Conservation (phyloP, 2,113 vertebrate species). For the Sinosuthora webbiana region DNA sequence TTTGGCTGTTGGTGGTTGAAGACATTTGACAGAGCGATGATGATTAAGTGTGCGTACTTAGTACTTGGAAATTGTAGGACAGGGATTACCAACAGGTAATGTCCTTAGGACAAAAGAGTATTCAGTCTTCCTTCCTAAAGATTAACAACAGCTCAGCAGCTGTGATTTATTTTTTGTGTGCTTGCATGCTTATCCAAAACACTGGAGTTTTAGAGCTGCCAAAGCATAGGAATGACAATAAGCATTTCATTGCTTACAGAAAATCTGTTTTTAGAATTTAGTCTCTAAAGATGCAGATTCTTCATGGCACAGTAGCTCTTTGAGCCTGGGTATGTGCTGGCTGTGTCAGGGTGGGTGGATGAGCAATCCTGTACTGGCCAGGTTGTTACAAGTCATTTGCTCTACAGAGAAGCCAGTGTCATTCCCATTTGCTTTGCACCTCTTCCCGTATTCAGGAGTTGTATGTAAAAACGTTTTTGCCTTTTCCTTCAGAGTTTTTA, state of each 20-base stretch:
- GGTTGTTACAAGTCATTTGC: not conserved
- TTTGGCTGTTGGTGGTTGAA: not conserved
- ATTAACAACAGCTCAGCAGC: constrained; percentile 12
- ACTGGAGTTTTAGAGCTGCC: not conserved
- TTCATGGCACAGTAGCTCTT: not conserved
- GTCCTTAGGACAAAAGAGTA: not conserved
- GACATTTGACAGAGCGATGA: not conserved
- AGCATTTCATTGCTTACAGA: not conserved
- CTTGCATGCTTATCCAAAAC: not conserved
- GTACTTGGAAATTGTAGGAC: constrained; percentile 2
- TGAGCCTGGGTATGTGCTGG: not conserved
- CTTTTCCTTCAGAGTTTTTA: not conserved
- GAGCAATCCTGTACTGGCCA: not conserved
- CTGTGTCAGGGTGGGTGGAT: not conserved
- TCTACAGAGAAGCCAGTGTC: not conserved
- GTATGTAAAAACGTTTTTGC: not conserved
- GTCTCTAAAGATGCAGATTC: not conserved
- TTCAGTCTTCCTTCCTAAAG: constrained; percentile 14
- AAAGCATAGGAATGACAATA: not conserved
- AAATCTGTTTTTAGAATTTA: not conserved
- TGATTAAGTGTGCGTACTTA: constrained; percentile 1
- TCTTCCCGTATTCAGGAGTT: not conserved
- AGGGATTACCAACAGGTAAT: constrained; percentile 1
- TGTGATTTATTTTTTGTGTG: not conserved
- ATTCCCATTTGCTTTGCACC: not conserved